These are phyloP conservation scores for Melangyna quadrimaculata DNA, from an alignment of 2,888 invertebrate species.

Conservation along the genomic window DNA sequence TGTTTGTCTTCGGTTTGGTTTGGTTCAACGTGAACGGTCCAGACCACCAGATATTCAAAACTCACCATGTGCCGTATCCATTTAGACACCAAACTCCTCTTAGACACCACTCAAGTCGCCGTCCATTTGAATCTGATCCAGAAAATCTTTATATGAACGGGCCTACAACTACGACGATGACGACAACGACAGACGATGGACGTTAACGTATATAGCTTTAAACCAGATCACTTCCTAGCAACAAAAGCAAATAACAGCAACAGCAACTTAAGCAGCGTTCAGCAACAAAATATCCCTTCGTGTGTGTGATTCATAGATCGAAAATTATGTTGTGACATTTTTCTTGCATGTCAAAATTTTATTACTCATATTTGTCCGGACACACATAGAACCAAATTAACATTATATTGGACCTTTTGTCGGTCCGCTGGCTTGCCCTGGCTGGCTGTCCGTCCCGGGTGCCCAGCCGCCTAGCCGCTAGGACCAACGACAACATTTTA, in stretches of 20 bases:
- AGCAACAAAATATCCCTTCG: conserved; percentile 62
- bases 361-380: conserved; percentile 74
- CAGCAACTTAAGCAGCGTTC: not conserved
- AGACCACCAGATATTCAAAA: conserved; percentile 56
- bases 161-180: not conserved
- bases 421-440: conserved; percentile 31
- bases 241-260: conserved; percentile 11
- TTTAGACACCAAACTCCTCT: conserved; percentile 42
- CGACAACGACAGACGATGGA: conserved; percentile 12
- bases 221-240: conserved; percentile 27
- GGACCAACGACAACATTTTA: conserved; percentile 10
- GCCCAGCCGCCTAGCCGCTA: not conserved
- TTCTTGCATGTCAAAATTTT: conserved; percentile 75
- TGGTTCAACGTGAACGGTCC: not conserved
- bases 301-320: conserved; percentile 74
- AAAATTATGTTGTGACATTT: conserved; percentile 75
- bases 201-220: conserved; percentile 13
- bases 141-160: conserved; percentile 36
- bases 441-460: not conserved
- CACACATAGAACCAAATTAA: conserved; percentile 73
- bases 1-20: not conserved
- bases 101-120: conserved; percentile 17
- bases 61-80: conserved; percentile 66
- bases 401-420: conserved; percentile 72
- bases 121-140: conserved; percentile 50